phyloP scores from a whole-genome alignment of 1,140 invertebrate genomes.

The Drosophila willistoni region DNA sequence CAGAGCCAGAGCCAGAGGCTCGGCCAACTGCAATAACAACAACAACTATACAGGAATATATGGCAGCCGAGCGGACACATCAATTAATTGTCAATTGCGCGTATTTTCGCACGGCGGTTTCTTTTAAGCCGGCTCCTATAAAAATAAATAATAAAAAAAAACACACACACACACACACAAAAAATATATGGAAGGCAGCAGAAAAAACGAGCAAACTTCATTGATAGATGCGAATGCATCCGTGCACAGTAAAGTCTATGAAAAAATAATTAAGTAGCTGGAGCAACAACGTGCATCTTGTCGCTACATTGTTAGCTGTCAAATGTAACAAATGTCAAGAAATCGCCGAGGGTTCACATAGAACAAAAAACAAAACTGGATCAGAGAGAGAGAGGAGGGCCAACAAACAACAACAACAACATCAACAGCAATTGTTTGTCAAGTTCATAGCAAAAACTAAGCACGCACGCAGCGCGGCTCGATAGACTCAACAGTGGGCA shows the following conservation, averaged over 20 bases:
- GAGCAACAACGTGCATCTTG: constrained; percentile 57
- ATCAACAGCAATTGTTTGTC: constrained; percentile 67
- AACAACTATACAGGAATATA: constrained; percentile 25
- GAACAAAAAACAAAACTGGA: constrained; percentile 62
- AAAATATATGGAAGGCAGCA: not conserved
- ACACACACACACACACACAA: not conserved
- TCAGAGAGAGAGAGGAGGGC: constrained; percentile 30
- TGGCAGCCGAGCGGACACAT: constrained; percentile 67
- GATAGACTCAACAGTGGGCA: not conserved
- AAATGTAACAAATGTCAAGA: constrained; percentile 80
- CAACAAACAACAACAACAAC: not conserved
- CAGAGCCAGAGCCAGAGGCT: constrained; percentile 51
- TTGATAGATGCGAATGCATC: constrained; percentile 47
- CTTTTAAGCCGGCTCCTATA: constrained; percentile 55
- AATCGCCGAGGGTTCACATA: constrained; percentile 40
- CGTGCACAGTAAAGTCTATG: constrained; percentile 42
- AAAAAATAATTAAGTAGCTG: constrained; percentile 77
- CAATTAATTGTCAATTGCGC: constrained; percentile 82
- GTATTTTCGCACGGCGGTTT: constrained; percentile 80
- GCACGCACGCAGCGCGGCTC: constrained; percentile 37
- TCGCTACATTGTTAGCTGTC: constrained; percentile 77
- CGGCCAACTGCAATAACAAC: constrained; percentile 31
- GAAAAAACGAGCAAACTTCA: constrained; percentile 51
- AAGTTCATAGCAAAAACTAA: constrained; percentile 70
- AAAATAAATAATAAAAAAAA: constrained; percentile 32